Conservation (phyloP, 2,888 invertebrate species). For the Drosophila putrida region DNA sequence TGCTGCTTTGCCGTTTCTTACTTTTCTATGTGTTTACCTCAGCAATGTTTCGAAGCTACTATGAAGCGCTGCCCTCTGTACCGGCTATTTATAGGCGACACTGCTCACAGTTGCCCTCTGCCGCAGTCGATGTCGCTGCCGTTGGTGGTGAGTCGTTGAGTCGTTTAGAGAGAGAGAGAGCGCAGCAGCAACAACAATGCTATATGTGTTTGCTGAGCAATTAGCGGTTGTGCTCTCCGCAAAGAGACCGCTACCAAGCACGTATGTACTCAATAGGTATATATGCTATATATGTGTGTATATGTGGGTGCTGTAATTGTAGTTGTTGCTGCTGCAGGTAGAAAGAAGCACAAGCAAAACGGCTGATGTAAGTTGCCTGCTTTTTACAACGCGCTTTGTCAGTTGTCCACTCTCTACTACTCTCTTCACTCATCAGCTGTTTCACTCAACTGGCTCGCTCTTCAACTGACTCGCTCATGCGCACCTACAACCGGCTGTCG, state of each 20-base stretch:
- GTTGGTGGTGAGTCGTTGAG: conserved; percentile 16
- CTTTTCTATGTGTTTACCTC: conserved; percentile 61
- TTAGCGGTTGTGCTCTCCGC: conserved; percentile 65
- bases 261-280: conserved; percentile 42
- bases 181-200: conserved; percentile 27
- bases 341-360: conserved; percentile 48
- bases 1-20: conserved; percentile 61
- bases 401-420: conserved; percentile 3
- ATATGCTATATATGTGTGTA: conserved; percentile 27
- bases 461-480: conserved; percentile 66
- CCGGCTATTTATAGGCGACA: conserved; percentile 73
- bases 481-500: conserved; percentile 61
- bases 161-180: conserved; percentile 15
- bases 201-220: conserved; percentile 62
- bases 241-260: conserved; percentile 56
- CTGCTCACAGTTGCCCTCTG: conserved; percentile 39
- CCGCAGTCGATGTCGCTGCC: conserved; percentile 7
- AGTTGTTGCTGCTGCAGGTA: conserved; percentile 58
- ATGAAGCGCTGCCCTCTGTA: conserved; percentile 44
- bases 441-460: conserved; percentile 58
- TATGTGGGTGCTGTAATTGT: conserved; percentile 54
- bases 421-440: conserved; percentile 64
- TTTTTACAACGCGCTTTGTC: conserved; percentile 53
- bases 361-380: conserved; percentile 74
- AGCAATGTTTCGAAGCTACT: conserved; percentile 79